Evolutionary conservation across 2,797 vertebrate genomes (phyloP), one percentile per base, ranked within the genome.

Genomic region (Sebastes nivosus): DNA sequence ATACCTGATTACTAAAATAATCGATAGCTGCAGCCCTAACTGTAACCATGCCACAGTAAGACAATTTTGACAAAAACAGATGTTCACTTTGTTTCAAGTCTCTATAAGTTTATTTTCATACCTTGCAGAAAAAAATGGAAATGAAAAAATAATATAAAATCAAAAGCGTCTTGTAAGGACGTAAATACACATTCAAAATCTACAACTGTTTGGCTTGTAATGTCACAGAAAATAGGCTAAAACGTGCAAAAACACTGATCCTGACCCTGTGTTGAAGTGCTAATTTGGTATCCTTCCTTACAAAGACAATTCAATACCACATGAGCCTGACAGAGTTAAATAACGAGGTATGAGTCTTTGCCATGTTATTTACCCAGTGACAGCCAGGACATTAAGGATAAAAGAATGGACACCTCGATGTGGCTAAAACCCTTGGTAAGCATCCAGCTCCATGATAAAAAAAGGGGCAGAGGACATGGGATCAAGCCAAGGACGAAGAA

Each of bases 401-500:
- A 34, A 38, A 68, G 20, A 75, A 30, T 34, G 25, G 46, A 67
- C 61, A 72, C 69, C 10, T 75, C 34, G 66, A 30, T 79, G 76
- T 78, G 55, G 60, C n/a, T 68, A 68, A 86, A 82, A 63, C 50
- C 59, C 58, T 80, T 75, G 24, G 63, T 76, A 70, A 78, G 72
- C 55, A 81, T 75, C 69, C 67, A 88, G 67, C 63, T 69, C 54
- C 3, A 20, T 25, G 46, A 83, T 30, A 61, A 70, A 85, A 71
- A 46, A 42, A 42, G 20, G 29, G 69, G 75, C 55, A 73, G 57
- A 80, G 81, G 82, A 81, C 66, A 69, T 67, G 18, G 29, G 75
- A 64, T 77, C 13, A 72, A 77, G 76, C 69, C 79, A 84, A 89
- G 85, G 80, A 87, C 20, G 7, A 77, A 58, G 58, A 77, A 46